Conservation (phyloP, 2,888 invertebrate genomes). For the Nebria salina region DNA sequence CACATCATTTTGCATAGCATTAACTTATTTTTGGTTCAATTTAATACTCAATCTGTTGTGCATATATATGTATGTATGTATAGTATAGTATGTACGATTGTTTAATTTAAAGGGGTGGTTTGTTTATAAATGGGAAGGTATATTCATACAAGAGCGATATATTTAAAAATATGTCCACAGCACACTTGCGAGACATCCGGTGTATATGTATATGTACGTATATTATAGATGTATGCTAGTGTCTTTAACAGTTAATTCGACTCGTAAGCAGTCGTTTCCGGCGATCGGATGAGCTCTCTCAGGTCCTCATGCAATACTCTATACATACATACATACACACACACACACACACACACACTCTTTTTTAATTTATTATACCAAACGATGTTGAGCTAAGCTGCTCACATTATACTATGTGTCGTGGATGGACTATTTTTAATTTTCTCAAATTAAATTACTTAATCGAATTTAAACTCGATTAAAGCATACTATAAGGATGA, state of each 20-base stretch:
- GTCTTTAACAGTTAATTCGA: conserved; percentile 17
- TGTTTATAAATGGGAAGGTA: not conserved
- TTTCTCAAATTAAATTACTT: not conserved
- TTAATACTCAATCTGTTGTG: not conserved
- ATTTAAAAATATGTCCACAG: conserved; percentile 1
- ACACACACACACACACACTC: too few species aligned
- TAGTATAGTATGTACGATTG: not conserved
- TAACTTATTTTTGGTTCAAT: not conserved
- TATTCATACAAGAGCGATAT: not conserved
- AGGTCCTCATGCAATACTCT: not conserved
- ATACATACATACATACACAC: too few species aligned
- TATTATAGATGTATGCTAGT: not conserved
- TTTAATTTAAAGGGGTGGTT: not conserved
- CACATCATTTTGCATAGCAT: not conserved
- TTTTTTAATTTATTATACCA: too few species aligned
- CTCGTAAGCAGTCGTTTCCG: conserved; percentile 9
- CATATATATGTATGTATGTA: not conserved
- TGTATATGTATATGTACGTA: not conserved
- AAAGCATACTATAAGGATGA: not conserved
- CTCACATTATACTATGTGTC: too few species aligned
- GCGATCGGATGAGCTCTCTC: conserved; percentile 2
- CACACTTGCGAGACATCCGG: conserved; percentile 10
- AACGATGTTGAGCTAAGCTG: too few species aligned
- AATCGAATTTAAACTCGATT: not conserved
- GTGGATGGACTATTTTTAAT: not conserved